Evolutionary conservation across 2,888 invertebrate genomes (phyloP).

Genomic region (Copidosoma aretas): DNA sequence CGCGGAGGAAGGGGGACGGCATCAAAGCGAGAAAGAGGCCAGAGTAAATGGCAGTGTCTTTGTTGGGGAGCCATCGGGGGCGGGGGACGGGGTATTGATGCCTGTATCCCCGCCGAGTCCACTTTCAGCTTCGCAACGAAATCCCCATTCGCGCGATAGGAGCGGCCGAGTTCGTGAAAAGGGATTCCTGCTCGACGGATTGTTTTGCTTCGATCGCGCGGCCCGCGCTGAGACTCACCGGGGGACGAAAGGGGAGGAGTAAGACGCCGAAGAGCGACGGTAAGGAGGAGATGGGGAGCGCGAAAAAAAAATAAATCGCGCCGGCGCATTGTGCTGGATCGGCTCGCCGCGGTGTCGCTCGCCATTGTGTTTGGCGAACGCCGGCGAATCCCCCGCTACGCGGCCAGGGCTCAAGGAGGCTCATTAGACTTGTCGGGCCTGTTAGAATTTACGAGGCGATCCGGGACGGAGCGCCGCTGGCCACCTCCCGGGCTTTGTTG

Average conservation of each 20-base stretch:
- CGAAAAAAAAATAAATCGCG: background rate
- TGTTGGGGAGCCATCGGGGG: background rate
- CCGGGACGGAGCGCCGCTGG: background rate
- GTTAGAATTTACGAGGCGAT: constrained; percentile 31
- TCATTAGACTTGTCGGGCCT: constrained; percentile 32
- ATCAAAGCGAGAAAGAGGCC: background rate
- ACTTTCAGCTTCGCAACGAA: background rate
- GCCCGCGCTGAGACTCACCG: background rate
- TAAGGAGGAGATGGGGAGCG: background rate
- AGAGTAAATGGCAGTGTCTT: constrained; percentile 8
- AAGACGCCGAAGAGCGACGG: background rate
- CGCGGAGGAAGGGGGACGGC: background rate
- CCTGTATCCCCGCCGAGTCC: background rate
- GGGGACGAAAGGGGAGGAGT: background rate
- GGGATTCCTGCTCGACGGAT: background rate
- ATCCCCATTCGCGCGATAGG: constrained; percentile 4
- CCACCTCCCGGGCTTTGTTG: constrained; percentile 4
- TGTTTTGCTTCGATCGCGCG: background rate
- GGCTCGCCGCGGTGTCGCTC: background rate
- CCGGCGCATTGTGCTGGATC: constrained; percentile 6
- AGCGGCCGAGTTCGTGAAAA: background rate
- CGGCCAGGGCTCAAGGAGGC: constrained; percentile 20
- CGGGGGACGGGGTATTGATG: constrained; percentile 16
- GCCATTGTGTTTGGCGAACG: constrained; percentile 6
- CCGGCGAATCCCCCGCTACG: background rate